Evolutionary conservation across 2,113 vertebrate genomes (phyloP).

Genomic region (Heterochromis multidens): DNA sequence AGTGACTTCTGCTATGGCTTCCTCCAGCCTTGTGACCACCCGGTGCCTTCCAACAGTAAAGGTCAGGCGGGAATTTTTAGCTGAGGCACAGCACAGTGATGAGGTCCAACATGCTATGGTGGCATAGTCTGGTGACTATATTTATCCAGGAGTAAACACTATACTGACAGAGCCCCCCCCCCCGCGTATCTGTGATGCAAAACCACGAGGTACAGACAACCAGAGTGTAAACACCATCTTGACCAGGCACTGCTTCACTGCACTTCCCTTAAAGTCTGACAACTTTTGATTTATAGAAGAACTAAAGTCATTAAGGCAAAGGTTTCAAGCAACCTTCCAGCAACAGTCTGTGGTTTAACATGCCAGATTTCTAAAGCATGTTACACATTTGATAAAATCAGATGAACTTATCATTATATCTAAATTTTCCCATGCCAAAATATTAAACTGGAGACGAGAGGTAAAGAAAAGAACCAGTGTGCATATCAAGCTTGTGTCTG

Average conservation of each 20-base stretch:
- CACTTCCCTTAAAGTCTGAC: background rate
- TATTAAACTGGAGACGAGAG: background rate
- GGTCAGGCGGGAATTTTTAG: constrained; percentile 91
- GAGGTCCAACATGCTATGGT: constrained; percentile 81
- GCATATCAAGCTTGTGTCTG: constrained; percentile 6
- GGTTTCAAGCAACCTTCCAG: background rate
- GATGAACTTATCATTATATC: background rate
- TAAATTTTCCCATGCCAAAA: background rate
- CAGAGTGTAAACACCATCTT: constrained; percentile 68
- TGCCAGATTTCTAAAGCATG: background rate
- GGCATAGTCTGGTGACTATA: constrained; percentile 85
- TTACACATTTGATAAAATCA: background rate
- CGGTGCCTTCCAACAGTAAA: constrained; percentile 81
- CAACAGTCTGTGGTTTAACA: background rate
- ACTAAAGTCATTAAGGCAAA: background rate
- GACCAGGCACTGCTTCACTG: background rate
- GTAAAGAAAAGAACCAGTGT: constrained; percentile 25
- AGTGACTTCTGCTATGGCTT: constrained; percentile 38
- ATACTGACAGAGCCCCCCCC: constrained; percentile 84
- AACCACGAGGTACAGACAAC: constrained; percentile 75
- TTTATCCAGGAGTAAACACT: constrained; percentile 90
- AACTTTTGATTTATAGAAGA: background rate
- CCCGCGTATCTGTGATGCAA: constrained; percentile 75
- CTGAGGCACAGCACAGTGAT: constrained; percentile 80
- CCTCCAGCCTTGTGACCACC: constrained; percentile 69